These are phyloP conservation scores for Plodia interpunctella DNA, from an alignment of 1,140 invertebrate genomes.

Conservation along the genomic window DNA sequence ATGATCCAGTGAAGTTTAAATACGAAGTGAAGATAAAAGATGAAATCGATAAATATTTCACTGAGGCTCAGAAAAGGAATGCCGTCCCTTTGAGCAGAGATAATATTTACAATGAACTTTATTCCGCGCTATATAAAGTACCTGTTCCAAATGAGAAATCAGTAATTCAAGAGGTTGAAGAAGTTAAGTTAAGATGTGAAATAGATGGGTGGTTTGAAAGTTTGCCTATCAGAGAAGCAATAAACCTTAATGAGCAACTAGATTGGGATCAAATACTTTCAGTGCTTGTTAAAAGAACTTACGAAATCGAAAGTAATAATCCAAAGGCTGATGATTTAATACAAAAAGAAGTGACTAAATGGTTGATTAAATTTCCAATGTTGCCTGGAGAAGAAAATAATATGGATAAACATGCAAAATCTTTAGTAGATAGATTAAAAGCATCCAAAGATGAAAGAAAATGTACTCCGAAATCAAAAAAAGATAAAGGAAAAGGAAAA, in stretches of 20 bases:
- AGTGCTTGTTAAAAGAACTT: conserved; percentile 35
- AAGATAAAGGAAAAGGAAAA: conserved; percentile 14
- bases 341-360: conserved; percentile 40
- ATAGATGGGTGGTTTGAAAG: conserved; percentile 42
- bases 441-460: conserved; percentile 25
- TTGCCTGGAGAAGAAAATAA: conserved; percentile 20
- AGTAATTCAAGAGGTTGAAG: conserved; percentile 35
- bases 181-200: conserved; percentile 43
- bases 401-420: conserved; percentile 24
- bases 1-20: conserved; percentile 33
- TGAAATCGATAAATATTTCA: conserved; percentile 33
- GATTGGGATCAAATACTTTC: conserved; percentile 39
- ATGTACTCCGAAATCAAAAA: conserved; percentile 16
- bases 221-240: conserved; percentile 29
- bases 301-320: conserved; percentile 35
- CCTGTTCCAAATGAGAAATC: conserved; percentile 34
- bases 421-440: conserved; percentile 30
- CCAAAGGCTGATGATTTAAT: conserved; percentile 24
- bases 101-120: conserved; percentile 39
- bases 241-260: conserved; percentile 24
- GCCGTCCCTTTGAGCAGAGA: conserved; percentile 30
- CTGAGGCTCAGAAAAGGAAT: conserved; percentile 30
- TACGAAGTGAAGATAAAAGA: conserved; percentile 33
- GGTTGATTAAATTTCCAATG: conserved; percentile 36
- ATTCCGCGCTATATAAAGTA: conserved; percentile 33